Evolutionary conservation across 2,888 invertebrate species (phyloP), one percentile per base, ranked within the genome.

Genomic region (Ptilodon capucinus): DNA sequence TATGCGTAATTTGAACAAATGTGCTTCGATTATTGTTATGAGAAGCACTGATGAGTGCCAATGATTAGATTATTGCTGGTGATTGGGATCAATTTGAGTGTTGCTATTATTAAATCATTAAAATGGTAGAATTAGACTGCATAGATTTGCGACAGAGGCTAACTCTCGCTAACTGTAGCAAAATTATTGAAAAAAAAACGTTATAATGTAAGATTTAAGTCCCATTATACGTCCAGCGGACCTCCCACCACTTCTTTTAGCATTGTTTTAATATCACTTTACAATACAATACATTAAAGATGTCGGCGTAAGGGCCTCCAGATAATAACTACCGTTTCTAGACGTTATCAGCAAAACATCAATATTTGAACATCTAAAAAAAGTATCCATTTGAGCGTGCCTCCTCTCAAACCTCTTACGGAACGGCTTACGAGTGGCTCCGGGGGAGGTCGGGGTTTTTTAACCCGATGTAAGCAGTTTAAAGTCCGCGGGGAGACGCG

Each of bases 1-100:
- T 71, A 78, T 70, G 81, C 79, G 81, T 86, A 74, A 84, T 81
- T 64, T 58, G 77, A 81, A 86, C 79, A 83, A 87, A 88, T 87
- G 81, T 71, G 77, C 79, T 84, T 79, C 79, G 76, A 82, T 76
- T 74, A 72, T 57, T 49, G 60, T 65, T 67, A 73, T 73, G 75
- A 73, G 73, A 74, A 43, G 46, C 48, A 46, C 50, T 51, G 35
- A 36, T 36, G 39, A 40, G 14, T 14, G 14, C 9, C 3, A 9
- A 4, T 40, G 13, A 40, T 40, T 40, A 40, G 25, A 40, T 40
- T 25, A 40, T 8, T 38, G 40, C n/a, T 25, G 40, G 13, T 25
- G 14, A 40, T 16, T 23, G 23, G 25, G 14, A 40, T 25, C 40
- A 40, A 25, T 25, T 23, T 25, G 8, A 11, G 13, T 25, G 16